A percentile compares a stretch with the other conserved stretches of the same genome.
Evolutionary conservation across 2,888 invertebrate species (phyloP).

Genomic region (Pogonocherus hispidulus): DNA sequence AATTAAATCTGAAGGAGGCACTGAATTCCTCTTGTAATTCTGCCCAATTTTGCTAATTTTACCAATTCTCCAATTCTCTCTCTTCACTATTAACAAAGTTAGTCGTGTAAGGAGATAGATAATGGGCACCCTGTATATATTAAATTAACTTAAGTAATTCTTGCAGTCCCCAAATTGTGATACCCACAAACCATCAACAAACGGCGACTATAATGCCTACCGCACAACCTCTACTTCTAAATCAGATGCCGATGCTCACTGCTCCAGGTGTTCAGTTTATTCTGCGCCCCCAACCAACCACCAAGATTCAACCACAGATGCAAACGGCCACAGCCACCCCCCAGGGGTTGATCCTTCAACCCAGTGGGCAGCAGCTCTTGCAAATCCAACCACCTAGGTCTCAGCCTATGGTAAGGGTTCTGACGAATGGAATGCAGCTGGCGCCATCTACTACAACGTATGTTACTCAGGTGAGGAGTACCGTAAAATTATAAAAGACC

Average conservation of each 20-base stretch:
- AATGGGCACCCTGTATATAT: no score
- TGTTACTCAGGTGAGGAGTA: constrained; percentile 56
- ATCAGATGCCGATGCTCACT: constrained; percentile 68
- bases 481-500: neutral
- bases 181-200: constrained; percentile 62
- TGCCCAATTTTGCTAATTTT: no score
- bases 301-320: constrained; percentile 67
- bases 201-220: constrained; percentile 66
- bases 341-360: constrained; percentile 66
- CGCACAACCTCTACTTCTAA: constrained; percentile 65
- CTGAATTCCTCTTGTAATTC: no score
- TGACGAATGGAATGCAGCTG: constrained; percentile 72
- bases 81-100: no score
- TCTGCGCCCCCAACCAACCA: constrained; percentile 75
- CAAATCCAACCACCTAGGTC: constrained; percentile 62
- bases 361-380: constrained; percentile 62
- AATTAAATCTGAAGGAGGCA: no score
- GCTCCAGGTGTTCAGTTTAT: constrained; percentile 81
- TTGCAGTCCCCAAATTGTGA: constrained; percentile 66
- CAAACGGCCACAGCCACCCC: constrained; percentile 61
- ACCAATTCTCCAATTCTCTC: no score
- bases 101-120: no score
- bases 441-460: constrained; percentile 66
- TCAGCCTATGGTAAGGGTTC: constrained; percentile 71
- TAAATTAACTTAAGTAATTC: neutral